phyloP scores from a whole-genome alignment of 2,888 invertebrate genomes.

The Hirtodrosophila confusa region DNA sequence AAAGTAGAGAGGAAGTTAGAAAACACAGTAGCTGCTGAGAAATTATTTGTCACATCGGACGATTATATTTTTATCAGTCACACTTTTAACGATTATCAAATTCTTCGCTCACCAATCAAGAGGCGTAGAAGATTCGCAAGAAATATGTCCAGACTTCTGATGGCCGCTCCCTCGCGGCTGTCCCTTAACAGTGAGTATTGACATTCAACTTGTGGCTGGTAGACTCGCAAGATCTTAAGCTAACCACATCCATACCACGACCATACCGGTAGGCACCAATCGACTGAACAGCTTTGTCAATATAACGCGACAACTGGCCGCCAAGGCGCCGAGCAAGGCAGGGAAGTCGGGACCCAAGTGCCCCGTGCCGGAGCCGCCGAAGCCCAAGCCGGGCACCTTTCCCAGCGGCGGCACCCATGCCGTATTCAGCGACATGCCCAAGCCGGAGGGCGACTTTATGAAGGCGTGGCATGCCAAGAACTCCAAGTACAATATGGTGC shows the following conservation, averaged over 20 bases:
- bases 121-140: constrained; percentile 4
- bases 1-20: background rate
- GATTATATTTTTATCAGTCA: constrained; percentile 33
- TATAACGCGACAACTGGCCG: constrained; percentile 28
- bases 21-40: constrained; percentile 34
- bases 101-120: constrained; percentile 15
- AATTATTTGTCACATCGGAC: constrained; percentile 15
- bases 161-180: constrained; percentile 28
- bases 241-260: background rate
- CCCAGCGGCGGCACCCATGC: constrained; percentile 63
- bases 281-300: constrained; percentile 18
- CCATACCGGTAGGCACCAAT: constrained; percentile 15
- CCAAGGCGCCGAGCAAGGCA: constrained; percentile 21
- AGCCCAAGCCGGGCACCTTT: constrained; percentile 45
- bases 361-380: background rate
- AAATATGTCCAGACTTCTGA: constrained; percentile 51
- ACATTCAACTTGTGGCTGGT: no score
- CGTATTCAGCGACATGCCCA: constrained; percentile 53
- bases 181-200: constrained; percentile 43
- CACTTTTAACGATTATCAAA: constrained; percentile 29
- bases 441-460: constrained; percentile 57
- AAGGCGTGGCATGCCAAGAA: constrained; percentile 54
- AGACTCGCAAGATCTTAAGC: no score
- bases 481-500: constrained; percentile 51
- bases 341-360: constrained; percentile 23